Evolutionary conservation across 2,888 invertebrate species (phyloP), one percentile per base, ranked within the genome.

Genomic region (Drosophila tripunctata): DNA sequence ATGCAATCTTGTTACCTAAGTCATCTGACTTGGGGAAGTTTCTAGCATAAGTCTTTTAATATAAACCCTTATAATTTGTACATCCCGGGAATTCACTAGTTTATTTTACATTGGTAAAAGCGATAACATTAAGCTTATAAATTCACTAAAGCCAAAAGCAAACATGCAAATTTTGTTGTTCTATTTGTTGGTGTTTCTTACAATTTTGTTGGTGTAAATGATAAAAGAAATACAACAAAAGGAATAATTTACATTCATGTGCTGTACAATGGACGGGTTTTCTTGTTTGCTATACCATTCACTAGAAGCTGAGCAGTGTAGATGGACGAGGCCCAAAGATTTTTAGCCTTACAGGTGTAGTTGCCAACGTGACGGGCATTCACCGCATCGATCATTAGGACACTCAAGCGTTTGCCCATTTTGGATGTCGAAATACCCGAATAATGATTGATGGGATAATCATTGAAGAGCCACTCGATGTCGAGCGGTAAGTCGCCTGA

Each of bases 401-500:
- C 92, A 82, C 93, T 94, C 75, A 93, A 93, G 84, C 94, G 93
- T 89, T 93, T 92, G 73, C 94, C 94, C 89, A 90, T 90, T 87
- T 91, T 91, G 10, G 89, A 84, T 14, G 88, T 89, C 1, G 88
- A 84, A 56, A 91, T 89, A 51, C 90, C 91, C 36, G 89, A 89
- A 71, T 93, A 93, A 66, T 92, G 92, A 81, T 91, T 90, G 14
- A 91, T 83, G 45, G 91, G 89, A 68, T 88, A 88, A 27, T 87
- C 89, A 77, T 91, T 94, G 86, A 95, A 95, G 67, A 93, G 92
- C 96, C 96, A 96, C 58, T 93, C 92, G 54, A 96, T 94, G 62
- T 93, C 93, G 47, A 95, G 92, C 5, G 97, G 97, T 81, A 94
- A 93, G 91, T 97, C 96, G 61, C 96, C 96, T 83, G 95, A 95